Evolutionary conservation across 2,113 vertebrate genomes (phyloP), one percentile per base, ranked within the genome.

Genomic region (Rhynchomys soricoides): DNA sequence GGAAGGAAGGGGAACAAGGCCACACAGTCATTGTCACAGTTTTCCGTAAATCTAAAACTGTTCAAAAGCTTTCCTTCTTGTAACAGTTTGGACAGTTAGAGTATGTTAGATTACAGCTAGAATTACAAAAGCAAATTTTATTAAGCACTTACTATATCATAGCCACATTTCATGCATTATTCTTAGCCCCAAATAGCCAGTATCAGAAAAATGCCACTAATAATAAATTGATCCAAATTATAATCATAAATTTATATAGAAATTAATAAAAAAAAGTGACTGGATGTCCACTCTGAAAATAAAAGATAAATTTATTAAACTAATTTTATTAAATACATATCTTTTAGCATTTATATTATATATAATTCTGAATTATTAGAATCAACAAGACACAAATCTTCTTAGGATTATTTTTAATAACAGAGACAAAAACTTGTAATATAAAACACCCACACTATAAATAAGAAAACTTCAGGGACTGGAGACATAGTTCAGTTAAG

Each of bases 251-350:
- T 96, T 90, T 77, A 5, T n/a, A 89, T 34, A 74, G 5, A 43
- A 62, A 91, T 31, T 50, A 50, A 8, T 82, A 15, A 82, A 40
- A 70, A 75, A 87, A 95, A 55, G 74, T 48, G 26, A 62, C 19
- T 87, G 21, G 7, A 73, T 64, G 16, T 87, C 64, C 4, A 77
- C 83, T 95, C 95, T 66, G n/a, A 92, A 82, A 87, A 92, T 57
- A 7, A 77, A 94, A 87, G 52, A 13, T 92, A 68, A 95, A 93
- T 59, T 73, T 70, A 74, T 92, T 21, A 94, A 85, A 74, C 21
- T 88, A 78, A 92, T 24, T 95, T 81, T 55, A 94, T 82, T 83
- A 94, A 96, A 93, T 75, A 48, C 5, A 50, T 16, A 45, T n/a
- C 85, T 73, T 24, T 57, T 71, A n/a, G 31, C 66, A 12, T 64